Percentiles rank a stretch among this genome's conserved stretches.
Conservation (phyloP, 2,113 vertebrate genomes). For the Emydocephalus ijimae region DNA sequence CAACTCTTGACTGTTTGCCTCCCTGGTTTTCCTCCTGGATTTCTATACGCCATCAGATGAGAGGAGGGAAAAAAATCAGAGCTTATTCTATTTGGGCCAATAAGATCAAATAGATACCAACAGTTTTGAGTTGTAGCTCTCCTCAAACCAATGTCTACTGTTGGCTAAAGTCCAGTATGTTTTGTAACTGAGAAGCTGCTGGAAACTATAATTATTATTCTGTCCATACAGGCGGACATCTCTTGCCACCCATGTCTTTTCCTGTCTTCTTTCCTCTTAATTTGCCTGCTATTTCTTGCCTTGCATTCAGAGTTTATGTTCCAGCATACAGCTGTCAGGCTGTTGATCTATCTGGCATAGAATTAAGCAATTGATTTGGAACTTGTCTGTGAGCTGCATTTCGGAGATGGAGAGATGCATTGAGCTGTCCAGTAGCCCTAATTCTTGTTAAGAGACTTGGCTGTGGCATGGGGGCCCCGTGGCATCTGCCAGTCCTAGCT, state of each 20-base stretch:
- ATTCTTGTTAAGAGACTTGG: neutral
- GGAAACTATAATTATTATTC: neutral
- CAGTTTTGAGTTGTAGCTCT: neutral
- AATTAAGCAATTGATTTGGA: neutral
- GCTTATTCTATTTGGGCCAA: neutral
- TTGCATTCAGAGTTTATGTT: neutral
- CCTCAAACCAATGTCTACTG: neutral
- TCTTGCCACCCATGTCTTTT: neutral
- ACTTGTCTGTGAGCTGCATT: neutral
- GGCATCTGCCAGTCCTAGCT: neutral
- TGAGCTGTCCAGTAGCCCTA: neutral
- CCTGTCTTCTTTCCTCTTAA: neutral
- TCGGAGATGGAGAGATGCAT: neutral
- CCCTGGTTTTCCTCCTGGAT: neutral
- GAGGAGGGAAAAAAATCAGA: neutral
- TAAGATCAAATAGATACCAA: neutral
- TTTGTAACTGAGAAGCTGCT: neutral
- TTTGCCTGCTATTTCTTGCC: neutral
- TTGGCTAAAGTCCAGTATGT: neutral
- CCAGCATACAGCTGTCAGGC: neutral
- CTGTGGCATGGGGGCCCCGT: neutral
- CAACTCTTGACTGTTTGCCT: neutral
- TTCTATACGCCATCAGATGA: neutral
- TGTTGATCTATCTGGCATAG: neutral
- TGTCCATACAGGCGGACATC: neutral